Evolutionary conservation across 2,888 invertebrate species (phyloP).

Genomic region (Myopa testacea): DNA sequence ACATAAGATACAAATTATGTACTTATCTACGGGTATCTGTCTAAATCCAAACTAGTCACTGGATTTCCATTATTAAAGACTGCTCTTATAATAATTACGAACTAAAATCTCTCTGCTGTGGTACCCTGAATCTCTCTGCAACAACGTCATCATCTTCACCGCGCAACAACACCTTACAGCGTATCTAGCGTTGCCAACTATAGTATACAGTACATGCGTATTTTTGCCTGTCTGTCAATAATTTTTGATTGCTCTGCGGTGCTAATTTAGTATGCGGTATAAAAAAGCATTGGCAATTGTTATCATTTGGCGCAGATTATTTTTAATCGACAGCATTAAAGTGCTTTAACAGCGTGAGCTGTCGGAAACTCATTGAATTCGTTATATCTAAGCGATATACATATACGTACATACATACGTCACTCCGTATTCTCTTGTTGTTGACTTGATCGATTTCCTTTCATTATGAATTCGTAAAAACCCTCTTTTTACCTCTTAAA

Average conservation of each 20-base stretch:
- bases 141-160: not conserved
- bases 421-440: not conserved
- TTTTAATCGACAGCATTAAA: conserved; percentile 12
- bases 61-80: conserved; percentile 19
- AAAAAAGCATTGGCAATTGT: not conserved
- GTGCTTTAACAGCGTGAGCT: not conserved
- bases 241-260: conserved; percentile 17
- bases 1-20: no score
- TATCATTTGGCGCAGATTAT: conserved; percentile 1
- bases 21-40: no score
- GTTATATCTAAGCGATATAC: not conserved
- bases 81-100: conserved; percentile 19
- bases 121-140: no score
- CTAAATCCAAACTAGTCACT: conserved; percentile 14
- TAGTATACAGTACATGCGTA: not conserved
- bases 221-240: conserved; percentile 6
- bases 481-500: no score
- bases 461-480: no score
- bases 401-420: not conserved
- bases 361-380: conserved; percentile 30
- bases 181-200: not conserved
- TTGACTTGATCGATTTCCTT: no score
- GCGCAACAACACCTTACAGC: not conserved
- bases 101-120: not conserved
- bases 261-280: conserved; percentile 20